Conservation (phyloP, 2,888 invertebrate genomes). For the Pharmacophagus antenor region DNA sequence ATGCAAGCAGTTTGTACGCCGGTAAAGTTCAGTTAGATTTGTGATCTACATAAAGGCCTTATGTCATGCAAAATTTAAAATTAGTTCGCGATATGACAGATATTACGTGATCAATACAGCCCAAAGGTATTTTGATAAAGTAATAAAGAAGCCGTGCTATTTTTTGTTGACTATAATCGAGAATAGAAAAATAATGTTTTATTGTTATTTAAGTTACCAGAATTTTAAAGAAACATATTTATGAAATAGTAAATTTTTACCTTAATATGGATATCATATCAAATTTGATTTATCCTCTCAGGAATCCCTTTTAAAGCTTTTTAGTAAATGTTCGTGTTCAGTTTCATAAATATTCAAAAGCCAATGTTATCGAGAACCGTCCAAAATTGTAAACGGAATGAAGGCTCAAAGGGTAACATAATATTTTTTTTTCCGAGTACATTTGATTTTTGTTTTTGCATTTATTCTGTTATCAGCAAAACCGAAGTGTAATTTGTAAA, state of each 20-base stretch:
- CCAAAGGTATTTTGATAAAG: no score
- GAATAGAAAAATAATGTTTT: background rate
- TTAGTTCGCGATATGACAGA: no score
- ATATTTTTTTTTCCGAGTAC: background rate
- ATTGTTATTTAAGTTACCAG: background rate
- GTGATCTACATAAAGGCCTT: no score
- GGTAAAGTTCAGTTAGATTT: no score
- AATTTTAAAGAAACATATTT: background rate
- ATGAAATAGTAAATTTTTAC: background rate
- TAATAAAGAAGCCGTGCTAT: no score
- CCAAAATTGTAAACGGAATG: background rate
- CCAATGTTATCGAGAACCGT: background rate
- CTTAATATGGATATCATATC: background rate
- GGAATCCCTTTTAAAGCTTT: conserved; percentile 2
- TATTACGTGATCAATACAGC: no score
- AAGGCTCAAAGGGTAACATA: background rate
- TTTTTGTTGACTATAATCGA: background rate
- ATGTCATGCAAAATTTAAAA: no score
- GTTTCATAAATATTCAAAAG: conserved; percentile 6
- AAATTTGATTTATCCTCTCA: background rate
- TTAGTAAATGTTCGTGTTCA: background rate
- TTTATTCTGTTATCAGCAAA: no score
- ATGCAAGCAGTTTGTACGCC: no score
- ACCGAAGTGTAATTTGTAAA: no score
- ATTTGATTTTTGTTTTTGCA: background rate